Conservation (phyloP, 2,888 invertebrate species). For the Drosophila subquinaria region DNA sequence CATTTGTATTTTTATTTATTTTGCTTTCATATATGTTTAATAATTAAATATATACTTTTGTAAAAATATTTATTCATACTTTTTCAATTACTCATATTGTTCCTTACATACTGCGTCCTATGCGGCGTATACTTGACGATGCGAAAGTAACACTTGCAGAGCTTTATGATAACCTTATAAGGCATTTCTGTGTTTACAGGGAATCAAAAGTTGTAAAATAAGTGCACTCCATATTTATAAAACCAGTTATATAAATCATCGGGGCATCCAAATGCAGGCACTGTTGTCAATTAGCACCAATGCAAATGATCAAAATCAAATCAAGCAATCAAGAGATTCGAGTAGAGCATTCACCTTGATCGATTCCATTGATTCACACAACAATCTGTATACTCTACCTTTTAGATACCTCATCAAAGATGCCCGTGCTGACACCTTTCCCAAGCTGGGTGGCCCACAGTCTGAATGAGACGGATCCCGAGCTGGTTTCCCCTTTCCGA, state of each 20-base stretch:
- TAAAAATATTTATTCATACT: not conserved
- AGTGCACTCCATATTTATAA: constrained; percentile 16
- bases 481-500: constrained; percentile 91
- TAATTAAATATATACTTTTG: too few relatives aligned
- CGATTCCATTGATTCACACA: not conserved
- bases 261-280: constrained; percentile 9
- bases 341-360: constrained; percentile 40
- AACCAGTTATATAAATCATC: constrained; percentile 38
- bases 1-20: not conserved
- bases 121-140: not conserved
- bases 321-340: constrained; percentile 6
- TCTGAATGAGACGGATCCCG: constrained; percentile 87
- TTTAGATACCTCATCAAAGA: constrained; percentile 89
- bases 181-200: not conserved
- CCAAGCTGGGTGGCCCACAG: constrained; percentile 93
- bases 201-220: constrained; percentile 1
- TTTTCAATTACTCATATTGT: not conserved
- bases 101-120: not conserved
- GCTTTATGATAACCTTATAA: constrained; percentile 1
- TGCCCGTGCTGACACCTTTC: constrained; percentile 91
- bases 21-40: too few relatives aligned
- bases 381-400: constrained; percentile 3
- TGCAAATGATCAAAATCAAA: constrained; percentile 37
- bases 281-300: constrained; percentile 39
- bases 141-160: not conserved